Percentiles rank a stretch among this genome's conserved stretches.
Conservation (phyloP, 2,797 vertebrate species). For the Cetoscarus ocellatus region DNA sequence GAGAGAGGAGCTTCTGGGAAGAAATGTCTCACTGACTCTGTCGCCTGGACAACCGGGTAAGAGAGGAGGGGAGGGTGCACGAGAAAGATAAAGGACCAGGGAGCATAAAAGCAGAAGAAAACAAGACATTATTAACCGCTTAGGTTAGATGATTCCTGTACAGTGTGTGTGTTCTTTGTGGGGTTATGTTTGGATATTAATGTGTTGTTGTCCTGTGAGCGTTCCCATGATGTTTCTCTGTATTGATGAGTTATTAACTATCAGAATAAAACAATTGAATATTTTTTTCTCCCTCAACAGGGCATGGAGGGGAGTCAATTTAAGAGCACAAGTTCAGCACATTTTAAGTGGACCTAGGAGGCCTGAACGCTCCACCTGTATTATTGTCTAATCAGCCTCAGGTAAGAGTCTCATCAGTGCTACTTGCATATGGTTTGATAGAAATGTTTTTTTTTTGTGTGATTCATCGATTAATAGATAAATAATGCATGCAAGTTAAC, state of each 20-base stretch:
- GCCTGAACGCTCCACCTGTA: slow-evolving; percentile 71
- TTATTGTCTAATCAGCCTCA: slow-evolving; percentile 60
- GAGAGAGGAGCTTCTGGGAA: slow-evolving; percentile 76
- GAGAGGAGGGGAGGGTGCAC: slow-evolving; percentile 67
- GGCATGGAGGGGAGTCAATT: slow-evolving; percentile 61
- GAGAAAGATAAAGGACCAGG: slow-evolving; percentile 55
- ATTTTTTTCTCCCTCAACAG: slow-evolving; percentile 30
- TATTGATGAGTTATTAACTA: slow-evolving; percentile 71
- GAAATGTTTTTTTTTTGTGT: slow-evolving; percentile 11
- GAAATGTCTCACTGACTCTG: slow-evolving; percentile 80
- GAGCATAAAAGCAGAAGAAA: slow-evolving; percentile 60
- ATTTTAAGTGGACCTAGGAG: slow-evolving; percentile 67
- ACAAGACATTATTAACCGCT: slow-evolving; percentile 63
- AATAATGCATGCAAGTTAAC: background rate
- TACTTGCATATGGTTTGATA: slow-evolving; percentile 16
- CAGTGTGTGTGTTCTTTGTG: slow-evolving; percentile 22
- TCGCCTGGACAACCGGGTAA: slow-evolving; percentile 83
- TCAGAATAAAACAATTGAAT: slow-evolving; percentile 60
- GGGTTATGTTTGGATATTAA: slow-evolving; percentile 27
- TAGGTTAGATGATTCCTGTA: slow-evolving; percentile 62
- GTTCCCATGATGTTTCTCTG: slow-evolving; percentile 35
- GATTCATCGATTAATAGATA: slow-evolving; percentile 1
- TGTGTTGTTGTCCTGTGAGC: slow-evolving; percentile 41
- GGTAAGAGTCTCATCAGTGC: slow-evolving; percentile 66
- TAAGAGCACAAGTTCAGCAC: slow-evolving; percentile 72